Evolutionary conservation across 1,140 invertebrate species (phyloP), one percentile per base, ranked within the genome.

Genomic region (Zaprionus davidi): DNA sequence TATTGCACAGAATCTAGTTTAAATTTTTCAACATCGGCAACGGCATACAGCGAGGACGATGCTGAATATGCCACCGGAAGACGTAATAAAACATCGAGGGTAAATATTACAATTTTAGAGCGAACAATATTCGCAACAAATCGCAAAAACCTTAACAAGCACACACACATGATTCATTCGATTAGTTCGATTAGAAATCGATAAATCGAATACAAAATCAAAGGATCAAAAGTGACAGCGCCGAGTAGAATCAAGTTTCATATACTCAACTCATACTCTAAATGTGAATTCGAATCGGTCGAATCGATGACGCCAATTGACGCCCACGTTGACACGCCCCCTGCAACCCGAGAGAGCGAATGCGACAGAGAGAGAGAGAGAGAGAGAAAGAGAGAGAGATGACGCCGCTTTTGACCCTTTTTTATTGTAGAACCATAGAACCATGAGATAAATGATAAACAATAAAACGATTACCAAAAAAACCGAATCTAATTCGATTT

Each of bases 1-100:
- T 93, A 93, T 92, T 93, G 92, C 83, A 88, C 88, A 90, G 92
- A 93, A 92, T 92, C 92, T 91, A 92, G 92, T 38, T 91, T 93
- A 83, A 93, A 93, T 92, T 93, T 93, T 83, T 93, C 92, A 79
- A 93, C 92, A 86, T 91, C 93, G 57, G 93, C 93, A 69, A 92
- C 93, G 78, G 93, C 93, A 78, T 94, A 93, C 81, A 94, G 93
- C 85, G 93, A 94, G 92, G 93, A 94, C 88, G 93, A 94, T 92
- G 93, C 93, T 83, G 93, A 94, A 91, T 94, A 93, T 91, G 92
- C 92, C 66, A 90, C 92, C 66, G 93, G 93, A 82, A 93, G 93
- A 91, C 93, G 93, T 90, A 93, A 92, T 86, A 94, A 94, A 92
- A 92, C 93, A 70, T 93, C 93, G 70, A 90, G 93, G 91, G 93